Percentiles rank a stretch among this genome's conserved stretches.
These are phyloP conservation scores for Miniopterus natalensis DNA, from an alignment of 2,113 vertebrate genomes.

Conservation along the genomic window DNA sequence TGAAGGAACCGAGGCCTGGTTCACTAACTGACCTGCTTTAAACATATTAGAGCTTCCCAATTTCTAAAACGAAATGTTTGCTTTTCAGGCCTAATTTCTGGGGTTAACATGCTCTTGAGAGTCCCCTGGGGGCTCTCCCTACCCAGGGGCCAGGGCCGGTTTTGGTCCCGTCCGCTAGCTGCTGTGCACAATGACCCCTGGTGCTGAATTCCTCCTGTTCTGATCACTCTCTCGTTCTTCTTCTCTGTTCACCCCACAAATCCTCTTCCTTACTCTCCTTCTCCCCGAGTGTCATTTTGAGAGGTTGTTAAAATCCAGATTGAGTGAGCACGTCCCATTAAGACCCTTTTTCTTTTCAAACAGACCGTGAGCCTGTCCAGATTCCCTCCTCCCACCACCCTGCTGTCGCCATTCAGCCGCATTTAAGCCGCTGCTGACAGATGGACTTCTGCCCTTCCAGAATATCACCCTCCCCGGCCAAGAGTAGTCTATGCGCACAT, in stretches of 20 bases:
- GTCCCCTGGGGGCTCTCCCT: background rate
- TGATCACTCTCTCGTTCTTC: conserved; percentile 51
- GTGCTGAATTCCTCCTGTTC: background rate
- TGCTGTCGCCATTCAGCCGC: background rate
- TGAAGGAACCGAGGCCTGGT: background rate
- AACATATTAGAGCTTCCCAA: background rate
- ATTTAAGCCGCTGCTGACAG: conserved; percentile 60
- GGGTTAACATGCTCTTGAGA: background rate
- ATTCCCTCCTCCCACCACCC: background rate
- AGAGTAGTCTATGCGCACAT: background rate
- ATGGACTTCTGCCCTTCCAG: background rate
- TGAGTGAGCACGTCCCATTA: conserved; percentile 48
- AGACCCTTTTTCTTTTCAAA: conserved; percentile 72
- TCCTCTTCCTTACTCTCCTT: conserved; percentile 6
- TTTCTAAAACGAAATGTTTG: conserved; percentile 43
- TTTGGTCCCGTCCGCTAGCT: fast-evolving
- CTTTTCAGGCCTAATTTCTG: background rate
- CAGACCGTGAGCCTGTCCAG: conserved; percentile 59
- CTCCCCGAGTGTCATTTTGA: background rate
- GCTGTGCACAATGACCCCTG: background rate
- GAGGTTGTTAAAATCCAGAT: conserved; percentile 61
- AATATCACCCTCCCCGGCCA: background rate
- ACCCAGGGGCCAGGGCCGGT: too few species aligned
- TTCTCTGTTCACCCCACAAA: conserved; percentile 12
- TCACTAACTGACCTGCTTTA: background rate